phyloP scores from a whole-genome alignment of 1,140 invertebrate genomes.

The Bacillus rossius region DNA sequence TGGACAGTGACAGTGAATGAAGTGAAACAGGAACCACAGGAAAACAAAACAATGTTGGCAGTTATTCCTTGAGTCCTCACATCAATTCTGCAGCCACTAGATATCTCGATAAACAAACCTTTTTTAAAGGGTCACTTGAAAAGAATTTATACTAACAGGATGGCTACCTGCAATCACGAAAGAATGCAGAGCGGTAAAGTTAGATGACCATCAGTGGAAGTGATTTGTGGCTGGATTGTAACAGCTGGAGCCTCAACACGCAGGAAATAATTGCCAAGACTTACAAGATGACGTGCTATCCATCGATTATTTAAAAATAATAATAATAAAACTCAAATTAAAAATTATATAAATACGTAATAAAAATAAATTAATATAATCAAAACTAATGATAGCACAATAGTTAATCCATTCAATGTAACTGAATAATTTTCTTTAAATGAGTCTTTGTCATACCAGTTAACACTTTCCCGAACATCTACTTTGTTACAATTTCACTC shows the following conservation, averaged over 20 bases:
- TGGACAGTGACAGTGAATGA: conserved; percentile 2
- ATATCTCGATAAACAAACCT: conserved; percentile 10
- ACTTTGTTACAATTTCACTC: no score
- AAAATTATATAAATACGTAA: no score
- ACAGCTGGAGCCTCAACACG: not conserved
- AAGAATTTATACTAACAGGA: not conserved
- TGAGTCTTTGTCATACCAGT: no score
- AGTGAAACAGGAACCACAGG: conserved; percentile 7
- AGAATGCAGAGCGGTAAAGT: conserved; percentile 6
- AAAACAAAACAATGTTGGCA: conserved; percentile 6
- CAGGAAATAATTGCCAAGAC: not conserved
- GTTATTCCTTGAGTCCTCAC: conserved; percentile 26
- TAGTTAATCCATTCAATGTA: no score
- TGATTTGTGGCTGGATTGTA: not conserved
- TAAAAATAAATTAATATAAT: no score
- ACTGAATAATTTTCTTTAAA: no score
- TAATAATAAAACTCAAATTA: no score
- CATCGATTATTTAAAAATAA: no score
- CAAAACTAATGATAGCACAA: no score
- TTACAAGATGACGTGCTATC: no score
- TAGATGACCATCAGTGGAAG: conserved; percentile 4
- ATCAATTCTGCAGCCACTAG: conserved; percentile 27
- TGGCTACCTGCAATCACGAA: conserved; percentile 2
- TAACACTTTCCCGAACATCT: no score
- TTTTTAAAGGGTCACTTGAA: conserved; percentile 9